Conservation (phyloP, 2,888 invertebrate species). For the Drosophila dives region DNA sequence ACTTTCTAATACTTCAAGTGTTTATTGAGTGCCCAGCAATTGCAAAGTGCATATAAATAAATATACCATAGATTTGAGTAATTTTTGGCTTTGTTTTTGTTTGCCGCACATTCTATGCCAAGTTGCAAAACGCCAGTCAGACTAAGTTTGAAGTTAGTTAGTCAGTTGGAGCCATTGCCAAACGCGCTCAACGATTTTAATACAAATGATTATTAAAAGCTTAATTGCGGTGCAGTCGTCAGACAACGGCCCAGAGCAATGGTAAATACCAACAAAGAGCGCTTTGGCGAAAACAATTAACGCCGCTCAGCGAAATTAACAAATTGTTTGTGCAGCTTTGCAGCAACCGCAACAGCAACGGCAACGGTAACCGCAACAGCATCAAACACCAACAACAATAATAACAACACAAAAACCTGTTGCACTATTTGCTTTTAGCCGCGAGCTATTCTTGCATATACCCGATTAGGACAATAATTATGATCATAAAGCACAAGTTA, state of each 20-base stretch:
- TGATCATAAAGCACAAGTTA: conserved; percentile 12
- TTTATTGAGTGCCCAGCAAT: conserved; percentile 2
- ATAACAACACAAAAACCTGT: conserved; percentile 56
- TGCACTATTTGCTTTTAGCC: conserved; percentile 47
- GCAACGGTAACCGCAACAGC: conserved; percentile 8
- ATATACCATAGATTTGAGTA: conserved; percentile 36
- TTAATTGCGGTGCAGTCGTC: conserved; percentile 62
- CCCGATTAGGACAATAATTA: conserved; percentile 44
- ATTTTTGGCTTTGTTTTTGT: conserved; percentile 11
- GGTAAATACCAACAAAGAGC: conserved; percentile 24
- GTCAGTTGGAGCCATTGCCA: conserved; percentile 57
- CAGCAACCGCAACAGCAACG: conserved; percentile 11
- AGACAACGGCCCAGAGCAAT: conserved; percentile 20
- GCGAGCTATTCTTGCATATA: conserved; percentile 23
- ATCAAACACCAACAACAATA: background rate
- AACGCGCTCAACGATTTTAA: conserved; percentile 64
- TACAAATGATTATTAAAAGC: conserved; percentile 74
- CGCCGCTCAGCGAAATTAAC: conserved; percentile 62
- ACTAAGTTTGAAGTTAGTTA: conserved; percentile 1
- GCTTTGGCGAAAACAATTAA: conserved; percentile 74
- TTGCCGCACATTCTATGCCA: conserved; percentile 62
- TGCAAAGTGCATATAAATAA: conserved; percentile 18
- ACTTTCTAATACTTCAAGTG: conserved; percentile 17
- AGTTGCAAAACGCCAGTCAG: conserved; percentile 65
- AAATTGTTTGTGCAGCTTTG: conserved; percentile 60